A percentile compares a stretch with the other conserved stretches of the same genome.
Evolutionary conservation across 2,797 vertebrate species (phyloP).

Genomic region (Coreius guichenoti): DNA sequence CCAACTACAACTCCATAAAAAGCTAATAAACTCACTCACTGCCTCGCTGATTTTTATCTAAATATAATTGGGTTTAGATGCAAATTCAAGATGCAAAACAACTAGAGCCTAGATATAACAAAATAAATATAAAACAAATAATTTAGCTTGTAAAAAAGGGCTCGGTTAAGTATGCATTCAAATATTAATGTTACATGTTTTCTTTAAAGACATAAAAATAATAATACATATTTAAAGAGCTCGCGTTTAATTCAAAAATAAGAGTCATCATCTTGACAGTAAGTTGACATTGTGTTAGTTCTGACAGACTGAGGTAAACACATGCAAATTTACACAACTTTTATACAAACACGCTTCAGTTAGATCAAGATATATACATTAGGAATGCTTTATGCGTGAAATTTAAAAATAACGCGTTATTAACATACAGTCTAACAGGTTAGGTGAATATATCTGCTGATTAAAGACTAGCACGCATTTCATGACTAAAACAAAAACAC

Average conservation of each 20-base stretch:
- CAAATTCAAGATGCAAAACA: slow-evolving; percentile 4
- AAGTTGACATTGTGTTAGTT: not conserved
- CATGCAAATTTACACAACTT: not conserved
- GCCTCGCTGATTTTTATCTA: not conserved
- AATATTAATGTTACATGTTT: not conserved
- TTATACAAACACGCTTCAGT: not conserved
- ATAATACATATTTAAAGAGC: not conserved
- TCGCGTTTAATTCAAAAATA: not conserved
- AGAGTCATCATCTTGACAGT: not conserved
- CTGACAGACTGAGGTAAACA: slow-evolving; percentile 15
- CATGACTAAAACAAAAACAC: slow-evolving; percentile 38
- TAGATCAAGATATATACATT: not conserved
- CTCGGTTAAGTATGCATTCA: not conserved
- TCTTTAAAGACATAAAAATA: not conserved
- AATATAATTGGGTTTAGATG: not conserved
- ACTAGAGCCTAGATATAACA: too few relatives aligned
- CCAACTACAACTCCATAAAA: not conserved
- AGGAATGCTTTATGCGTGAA: not conserved
- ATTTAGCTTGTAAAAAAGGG: not conserved
- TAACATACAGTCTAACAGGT: slow-evolving; percentile 48
- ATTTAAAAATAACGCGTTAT: not conserved
- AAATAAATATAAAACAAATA: not conserved
- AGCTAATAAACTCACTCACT: not conserved
- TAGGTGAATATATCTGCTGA: slow-evolving; percentile 17
- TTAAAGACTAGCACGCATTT: slow-evolving; percentile 64